Base-by-base conservation (phyloP, 2,113 vertebrate genomes). In the Equus quagga region DNA sequence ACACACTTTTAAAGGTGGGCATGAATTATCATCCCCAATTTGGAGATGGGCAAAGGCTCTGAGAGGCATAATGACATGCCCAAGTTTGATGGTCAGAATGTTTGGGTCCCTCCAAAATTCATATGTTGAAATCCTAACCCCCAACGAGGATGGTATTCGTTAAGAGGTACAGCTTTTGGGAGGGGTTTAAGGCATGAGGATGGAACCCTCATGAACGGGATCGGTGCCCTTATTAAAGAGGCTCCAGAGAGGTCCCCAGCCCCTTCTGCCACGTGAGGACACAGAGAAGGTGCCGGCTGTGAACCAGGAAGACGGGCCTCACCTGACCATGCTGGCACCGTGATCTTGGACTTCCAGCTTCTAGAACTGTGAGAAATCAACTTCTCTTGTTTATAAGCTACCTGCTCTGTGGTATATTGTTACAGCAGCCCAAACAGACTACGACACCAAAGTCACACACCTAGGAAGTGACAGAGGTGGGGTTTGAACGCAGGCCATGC, bases 401-500 rank as follows among this genome's bases (percentile, higher is more conserved):
- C 69, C 41, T 69, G 0, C 15, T 49, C 17, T 21, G 33, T 3
- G 8, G 33, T 28, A 46, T 60, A 36, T 18, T 31, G 60, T 58
- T 15, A 60, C 1, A 84, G 31, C 12, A 19, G 8, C 46, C 36
- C 21, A 17, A 69, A 31, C 6, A 49, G 60, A 60, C 31, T 1
- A 12, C 31, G 70, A 33, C 87, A 60, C 49, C 60, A 19, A 58
- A 31, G 80, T 51, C 33, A 81, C 54, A 44, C 2, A 70, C n/a
- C 44, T 19, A 46, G 36, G 51, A 67, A 84, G 89, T 5, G 5
- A 56, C 46, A 18, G 44, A 5, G 58, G 2, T 76, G 14, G 44
- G n/a, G 14, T 72, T 4, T 33, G 24, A 70, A n/a, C 2, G 0
- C 54, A 65, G 70, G 26, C 44, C 28, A 1, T 0, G 17, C 9